Evolutionary conservation across 2,113 vertebrate genomes (phyloP), one percentile per base, ranked within the genome.

Genomic region (Eulemur macaco): DNA sequence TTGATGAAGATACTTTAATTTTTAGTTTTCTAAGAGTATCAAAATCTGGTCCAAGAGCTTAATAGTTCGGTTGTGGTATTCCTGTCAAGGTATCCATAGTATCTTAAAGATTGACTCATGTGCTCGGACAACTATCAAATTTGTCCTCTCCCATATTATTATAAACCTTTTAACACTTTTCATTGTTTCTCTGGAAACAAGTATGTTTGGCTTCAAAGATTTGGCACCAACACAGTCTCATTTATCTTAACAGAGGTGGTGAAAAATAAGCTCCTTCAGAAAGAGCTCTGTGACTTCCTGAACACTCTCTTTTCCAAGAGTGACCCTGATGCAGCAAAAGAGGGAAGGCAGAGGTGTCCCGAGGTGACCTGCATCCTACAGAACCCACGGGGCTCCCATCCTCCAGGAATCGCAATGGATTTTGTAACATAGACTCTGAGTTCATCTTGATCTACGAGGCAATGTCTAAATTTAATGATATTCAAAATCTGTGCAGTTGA

Each of bases 221-320:
- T 5, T 97, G 86, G 66, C 52, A 94, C n/a, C 13, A 73, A 69
- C 3, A 68, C 23, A 85, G 71, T 13, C 63, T 88, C 50, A 66
- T 91, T 94, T 86, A 84, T 95, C 73, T 89, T 89, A 83, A 92
- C n/a, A 37, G n/a, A 91, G 77, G 56, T 89, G 54, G 56, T 88
- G 77, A 91, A 69, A 93, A 94, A 81, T 50, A 87, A 31, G 18
- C 39, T 96, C 45, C 56, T 91, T 96, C n/a, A 11, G 81, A 77
- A 92, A 42, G 27, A 93, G 31, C 63, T 71, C 47, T 15, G 23
- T 71, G 60, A 84, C 86, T 96, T 91, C 71, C 93, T 91, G 86
- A 85, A 73, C 11, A 17, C 42, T 95, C 21, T 80, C 54, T 95
- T 66, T 91, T 80, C 54, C 17, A 17, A 68, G 77, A 63, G n/a